phyloP scores from a whole-genome alignment of 2,113 vertebrate species.

The Alectura lathami region DNA sequence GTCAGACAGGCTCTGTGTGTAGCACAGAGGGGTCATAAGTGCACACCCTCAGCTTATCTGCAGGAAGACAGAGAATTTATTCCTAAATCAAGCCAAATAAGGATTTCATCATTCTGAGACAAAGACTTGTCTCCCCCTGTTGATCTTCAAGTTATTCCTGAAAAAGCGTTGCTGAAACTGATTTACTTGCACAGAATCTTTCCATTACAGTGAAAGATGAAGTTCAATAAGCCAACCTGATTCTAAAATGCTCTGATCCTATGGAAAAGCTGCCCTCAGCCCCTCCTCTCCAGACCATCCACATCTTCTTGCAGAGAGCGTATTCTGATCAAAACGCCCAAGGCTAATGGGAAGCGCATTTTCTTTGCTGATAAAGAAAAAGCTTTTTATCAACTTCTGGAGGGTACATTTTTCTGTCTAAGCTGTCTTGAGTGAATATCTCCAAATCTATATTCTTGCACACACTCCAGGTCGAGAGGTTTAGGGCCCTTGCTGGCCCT shows the following conservation, averaged over 20 bases:
- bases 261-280: neutral
- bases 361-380: neutral
- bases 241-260: neutral
- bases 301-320: neutral
- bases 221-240: neutral
- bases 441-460: neutral
- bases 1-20: neutral
- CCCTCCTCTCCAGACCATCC: neutral
- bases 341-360: neutral
- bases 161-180: neutral
- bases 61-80: neutral
- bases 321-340: neutral
- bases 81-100: neutral
- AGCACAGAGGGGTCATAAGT: neutral
- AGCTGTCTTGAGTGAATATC: neutral
- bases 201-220: neutral
- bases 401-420: neutral
- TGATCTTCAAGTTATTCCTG: neutral
- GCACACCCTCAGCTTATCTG: neutral
- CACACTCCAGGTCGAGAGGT: neutral
- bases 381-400: neutral
- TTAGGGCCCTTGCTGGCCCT: neutral
- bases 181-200: neutral
- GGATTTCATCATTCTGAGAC: neutral
- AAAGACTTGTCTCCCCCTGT: accelerated